Base-by-base conservation (phyloP, 2,113 vertebrate genomes). In the Macquaria australasica region DNA sequence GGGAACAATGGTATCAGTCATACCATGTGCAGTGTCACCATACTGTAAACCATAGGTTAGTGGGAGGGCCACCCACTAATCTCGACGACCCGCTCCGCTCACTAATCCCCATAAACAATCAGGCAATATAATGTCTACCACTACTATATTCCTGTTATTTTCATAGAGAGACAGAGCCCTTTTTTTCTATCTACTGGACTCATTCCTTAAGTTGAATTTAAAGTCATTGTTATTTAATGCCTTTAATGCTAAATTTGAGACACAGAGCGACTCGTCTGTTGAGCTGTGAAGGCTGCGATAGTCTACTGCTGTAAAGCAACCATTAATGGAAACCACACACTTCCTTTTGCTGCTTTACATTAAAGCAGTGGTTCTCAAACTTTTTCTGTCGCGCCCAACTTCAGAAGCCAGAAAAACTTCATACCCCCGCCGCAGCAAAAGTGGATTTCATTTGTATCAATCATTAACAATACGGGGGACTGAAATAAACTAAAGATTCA, bases 11-110 rank as follows among this genome's bases (percentile, higher is more conserved):
- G 3, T 51, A 88, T 78, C 70, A 50, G 56, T 63, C 37, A 25
- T 31, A 69, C 20, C 68, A 74, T 60, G 51, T 75, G 76, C 50
- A 23, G 67, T 6, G 5, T 60, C 12, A 41, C 5, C 23, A 50
- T 48, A 60, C 14, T 56, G 23, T 56, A 50, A n/a, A 45, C 10
- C 66, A 8, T 1, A 28, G 73, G 73, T 77, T 59, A 81, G 60
- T 18, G 53, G 31, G 39, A 50, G 23, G n/a, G n/a, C 34, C 73
- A 28, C 60, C 58, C 16, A 72, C 73, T 63, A 76, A 81, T 81
- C 83, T 80, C 0, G 0, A 62, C 15, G 8, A 59, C 41, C 28
- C 1, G 7, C 74, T 77, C 58, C 1, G 8, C 62, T 79, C 41
- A 31, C 21, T 73, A 73, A 87, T 82, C 55, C 53, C 53, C 15